Evolutionary conservation across 2,113 vertebrate species (phyloP), one percentile per base, ranked within the genome.

Genomic region (Coptodon rendalli): DNA sequence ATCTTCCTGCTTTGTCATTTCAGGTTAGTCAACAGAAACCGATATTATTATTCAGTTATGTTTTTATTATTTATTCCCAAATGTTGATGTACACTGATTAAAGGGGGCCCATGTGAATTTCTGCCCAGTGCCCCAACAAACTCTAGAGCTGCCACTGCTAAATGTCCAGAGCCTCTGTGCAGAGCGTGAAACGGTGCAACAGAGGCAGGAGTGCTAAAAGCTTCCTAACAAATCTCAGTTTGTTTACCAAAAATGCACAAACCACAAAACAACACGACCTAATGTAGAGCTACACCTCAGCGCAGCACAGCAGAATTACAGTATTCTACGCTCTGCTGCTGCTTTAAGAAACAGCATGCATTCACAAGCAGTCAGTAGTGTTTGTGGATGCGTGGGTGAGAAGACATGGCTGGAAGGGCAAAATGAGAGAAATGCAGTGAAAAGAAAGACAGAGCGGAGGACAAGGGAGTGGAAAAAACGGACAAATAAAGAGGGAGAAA

Each of bases 391-490:
- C 4, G 9, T 50, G 24, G 24, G 43, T 31, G 71, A 50, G 24
- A 31, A 12, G 16, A 48, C 9, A 78, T 50, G 24, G 43, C 71
- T 76, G 43, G 24, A 71, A 45, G 38, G 22, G 66, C n/a, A 43
- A 71, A 71, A 71, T 9, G 13, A 43, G 66, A 71, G 38, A 43
- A 45, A 16, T 43, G 38, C 12, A 24, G 38, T 1, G 3, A 71
- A 43, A 71, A 71, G 57, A 71, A 45, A 68, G 63, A 68, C 66
- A 4, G 36, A 71, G n/a, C 38, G 13, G 66, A 16, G 40, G 12
- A 71, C 19, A 9, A 76, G 73, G 52, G 73, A 50, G 16, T 0
- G 34, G 61, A 5, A 45, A 29, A 29, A 50, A 50, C 0, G 0
- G 45, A 34, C 27, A 61, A 5, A 73, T 4, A 61, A 85, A 50